Base-by-base conservation (phyloP, 23 tunicate species). In the Ciona savignyi region DNA sequence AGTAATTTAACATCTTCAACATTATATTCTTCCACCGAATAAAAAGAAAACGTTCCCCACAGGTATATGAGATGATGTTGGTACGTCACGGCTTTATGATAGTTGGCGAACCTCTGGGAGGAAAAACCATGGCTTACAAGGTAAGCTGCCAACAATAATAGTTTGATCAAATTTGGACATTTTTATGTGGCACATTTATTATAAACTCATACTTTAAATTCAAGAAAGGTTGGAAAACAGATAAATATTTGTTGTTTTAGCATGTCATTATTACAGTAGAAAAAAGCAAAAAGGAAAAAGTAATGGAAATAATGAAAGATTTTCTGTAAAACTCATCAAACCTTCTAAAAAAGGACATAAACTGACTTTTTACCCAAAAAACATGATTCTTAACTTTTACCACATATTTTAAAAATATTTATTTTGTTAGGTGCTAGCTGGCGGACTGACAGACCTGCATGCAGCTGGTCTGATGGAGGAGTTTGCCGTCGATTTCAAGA, bases 61-160 rank as follows among this genome's bases (percentile, higher is more conserved):
- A 93, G 93, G 84, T 93, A 1, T 93, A 93, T 61, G 98, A 93
- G 64, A 93, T 93, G 98, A 93, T 93, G 93, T 51, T 93, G 67
- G 98, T 93, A 6, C 85, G 98, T 29, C 98, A 93, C 81, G 98
- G 98, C 28, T 93, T 93, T 75, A 93, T 93, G 98, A 93, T 93
- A 28, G 98, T 93, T 34, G 98, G 98, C 2, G 94, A 86, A 3
- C 88, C 98, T n/a, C 74, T 93, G 23, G 98, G 98, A 3, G 98
- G 98, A 56, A 93, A 93, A 63, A 93, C 98, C 3, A 72, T 70
- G 70, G 63, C 82, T 31, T 90, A 90, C 74, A 76, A 74, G 85
- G 89, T 90, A 73, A 3, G 68, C 64, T 49, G 20, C 20, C 20
- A 49, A 20, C 20, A 11, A 11, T 63, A 63, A n/a, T 63, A 63